A percentile compares a stretch with the other conserved stretches of the same genome.
phyloP scores from a whole-genome alignment of 2,888 invertebrate genomes.

The Lithosia quadra region DNA sequence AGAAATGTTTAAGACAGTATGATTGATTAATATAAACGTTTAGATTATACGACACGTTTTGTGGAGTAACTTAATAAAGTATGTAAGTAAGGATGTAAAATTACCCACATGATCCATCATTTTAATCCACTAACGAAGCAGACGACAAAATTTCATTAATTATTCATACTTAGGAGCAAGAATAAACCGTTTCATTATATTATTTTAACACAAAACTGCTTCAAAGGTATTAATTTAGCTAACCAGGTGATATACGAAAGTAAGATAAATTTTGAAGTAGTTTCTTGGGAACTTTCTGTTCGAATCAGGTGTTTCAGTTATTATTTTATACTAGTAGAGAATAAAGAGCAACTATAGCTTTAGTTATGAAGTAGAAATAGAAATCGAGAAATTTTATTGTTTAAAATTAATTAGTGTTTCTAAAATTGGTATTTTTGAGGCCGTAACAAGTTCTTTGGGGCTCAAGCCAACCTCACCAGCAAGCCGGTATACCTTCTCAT shows the following conservation, averaged over 20 bases:
- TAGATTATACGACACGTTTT: conserved; percentile 18
- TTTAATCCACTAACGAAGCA: conserved; percentile 46
- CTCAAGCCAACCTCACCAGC: too few species aligned
- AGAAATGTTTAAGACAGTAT: not conserved
- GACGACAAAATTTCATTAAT: conserved; percentile 51
- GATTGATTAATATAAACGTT: conserved; percentile 18
- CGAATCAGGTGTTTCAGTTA: not conserved
- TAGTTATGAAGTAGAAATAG: not conserved
- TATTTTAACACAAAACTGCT: conserved; percentile 39
- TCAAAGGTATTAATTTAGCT: conserved; percentile 26
- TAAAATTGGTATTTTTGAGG: too few species aligned
- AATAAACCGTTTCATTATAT: conserved; percentile 44
- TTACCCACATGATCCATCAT: conserved; percentile 49
- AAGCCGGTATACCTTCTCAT: too few species aligned
- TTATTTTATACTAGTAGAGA: not conserved
- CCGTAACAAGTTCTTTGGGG: too few species aligned
- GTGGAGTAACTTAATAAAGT: conserved; percentile 34
- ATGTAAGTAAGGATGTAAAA: conserved; percentile 28
- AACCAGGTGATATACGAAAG: conserved; percentile 8
- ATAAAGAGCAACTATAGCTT: not conserved
- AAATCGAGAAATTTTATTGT: not conserved
- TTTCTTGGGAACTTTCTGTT: conserved; percentile 3
- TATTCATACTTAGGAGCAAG: conserved; percentile 46
- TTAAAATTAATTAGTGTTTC: not conserved
- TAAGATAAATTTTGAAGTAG: conserved; percentile 5